Percentiles rank a stretch among this genome's conserved stretches.
These are phyloP conservation scores for Astreopora myriophthalma DNA, from an alignment of 64 coral and sea anemone genomes.

Conservation along the genomic window DNA sequence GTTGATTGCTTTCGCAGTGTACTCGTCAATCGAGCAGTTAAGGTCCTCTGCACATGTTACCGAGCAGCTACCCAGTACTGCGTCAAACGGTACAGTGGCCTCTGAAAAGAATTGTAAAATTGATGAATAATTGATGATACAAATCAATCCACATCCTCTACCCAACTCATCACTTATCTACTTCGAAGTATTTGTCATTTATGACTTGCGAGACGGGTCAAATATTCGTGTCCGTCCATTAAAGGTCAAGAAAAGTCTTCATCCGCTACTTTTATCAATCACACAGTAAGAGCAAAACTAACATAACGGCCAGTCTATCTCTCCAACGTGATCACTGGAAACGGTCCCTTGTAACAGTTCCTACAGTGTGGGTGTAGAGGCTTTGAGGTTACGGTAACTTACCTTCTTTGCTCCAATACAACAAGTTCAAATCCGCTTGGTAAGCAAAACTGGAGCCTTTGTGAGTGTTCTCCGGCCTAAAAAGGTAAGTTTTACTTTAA, in stretches of 20 bases:
- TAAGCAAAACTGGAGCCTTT: constrained; percentile 75
- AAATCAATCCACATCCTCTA: too few species aligned
- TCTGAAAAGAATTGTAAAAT: not conserved
- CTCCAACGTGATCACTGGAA: too few species aligned
- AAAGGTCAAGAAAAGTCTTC: too few species aligned
- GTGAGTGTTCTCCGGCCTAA: constrained; percentile 95
- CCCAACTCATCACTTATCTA: too few species aligned
- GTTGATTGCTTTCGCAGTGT: constrained; percentile 71
- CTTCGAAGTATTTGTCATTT: too few species aligned
- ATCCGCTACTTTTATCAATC: too few species aligned
- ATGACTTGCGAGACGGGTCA: too few species aligned
- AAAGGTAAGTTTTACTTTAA: not conserved
- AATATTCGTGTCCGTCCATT: too few species aligned
- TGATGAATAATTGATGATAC: not conserved
- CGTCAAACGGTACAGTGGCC: constrained; percentile 42
- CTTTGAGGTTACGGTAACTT: not conserved
- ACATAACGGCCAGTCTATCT: too few species aligned
- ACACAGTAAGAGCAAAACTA: too few species aligned
- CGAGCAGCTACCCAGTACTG: constrained; percentile 68
- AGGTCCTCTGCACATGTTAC: constrained; percentile 87
- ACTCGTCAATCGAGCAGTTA: constrained; percentile 64
- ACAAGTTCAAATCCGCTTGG: constrained; percentile 86
- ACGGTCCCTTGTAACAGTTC: too few species aligned
- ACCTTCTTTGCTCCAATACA: constrained; percentile 98
- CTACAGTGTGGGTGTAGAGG: too few species aligned